Conservation (phyloP, 2,113 vertebrate genomes). For the Paracanthobrama guichenoti region DNA sequence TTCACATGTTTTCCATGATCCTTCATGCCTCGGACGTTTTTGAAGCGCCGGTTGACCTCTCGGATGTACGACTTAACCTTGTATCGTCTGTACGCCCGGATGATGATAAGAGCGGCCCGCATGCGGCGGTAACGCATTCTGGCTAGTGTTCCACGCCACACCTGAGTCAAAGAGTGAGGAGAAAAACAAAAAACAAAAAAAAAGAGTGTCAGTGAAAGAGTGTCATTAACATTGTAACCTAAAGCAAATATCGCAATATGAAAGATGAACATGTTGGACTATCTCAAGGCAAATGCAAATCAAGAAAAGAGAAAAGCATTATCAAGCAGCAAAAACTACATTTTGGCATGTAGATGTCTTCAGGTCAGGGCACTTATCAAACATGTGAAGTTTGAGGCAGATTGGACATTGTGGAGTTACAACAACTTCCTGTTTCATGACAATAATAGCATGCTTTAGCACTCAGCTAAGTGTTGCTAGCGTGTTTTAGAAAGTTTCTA, state of each 20-base stretch:
- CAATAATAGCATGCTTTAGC: too few species aligned
- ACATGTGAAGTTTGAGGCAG: too few species aligned
- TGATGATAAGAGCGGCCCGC: slow-evolving; percentile 81
- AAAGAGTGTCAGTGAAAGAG: not conserved
- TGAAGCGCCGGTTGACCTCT: slow-evolving; percentile 85
- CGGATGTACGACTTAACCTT: slow-evolving; percentile 91
- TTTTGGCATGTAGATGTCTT: too few species aligned
- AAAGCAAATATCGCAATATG: not conserved
- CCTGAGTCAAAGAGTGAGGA: slow-evolving; percentile 67
- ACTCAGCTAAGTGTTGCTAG: too few species aligned
- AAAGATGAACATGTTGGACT: not conserved
- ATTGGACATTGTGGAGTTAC: too few species aligned
- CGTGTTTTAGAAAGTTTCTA: too few species aligned
- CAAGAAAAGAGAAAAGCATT: too few species aligned
- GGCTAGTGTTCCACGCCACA: slow-evolving; percentile 93
- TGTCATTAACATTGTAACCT: not conserved
- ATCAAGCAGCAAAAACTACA: too few species aligned
- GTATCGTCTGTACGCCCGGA: slow-evolving; percentile 85
- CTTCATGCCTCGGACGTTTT: slow-evolving; percentile 78
- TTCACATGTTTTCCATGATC: slow-evolving; percentile 84
- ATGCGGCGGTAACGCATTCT: slow-evolving; percentile 87
- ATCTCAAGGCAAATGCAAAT: not conserved
- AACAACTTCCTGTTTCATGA: too few species aligned
- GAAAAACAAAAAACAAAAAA: too few species aligned
- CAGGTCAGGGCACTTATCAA: too few species aligned